Conservation (phyloP, 1,140 invertebrate genomes). For the Samia ricini region DNA sequence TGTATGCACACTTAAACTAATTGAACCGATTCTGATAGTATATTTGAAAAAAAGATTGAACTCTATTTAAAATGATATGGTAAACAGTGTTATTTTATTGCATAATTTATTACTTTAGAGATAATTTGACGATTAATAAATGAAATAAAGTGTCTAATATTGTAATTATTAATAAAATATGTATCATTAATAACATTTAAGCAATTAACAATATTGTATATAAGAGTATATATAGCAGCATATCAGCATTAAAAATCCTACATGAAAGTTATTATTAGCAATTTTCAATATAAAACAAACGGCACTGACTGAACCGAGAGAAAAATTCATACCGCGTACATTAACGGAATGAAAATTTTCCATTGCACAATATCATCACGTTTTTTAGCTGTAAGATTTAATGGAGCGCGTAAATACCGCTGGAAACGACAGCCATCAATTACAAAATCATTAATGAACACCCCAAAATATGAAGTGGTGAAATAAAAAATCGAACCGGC, state of each 20-base stretch:
- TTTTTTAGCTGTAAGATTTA: constrained; percentile 18
- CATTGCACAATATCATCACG: neutral
- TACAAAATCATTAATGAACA: constrained; percentile 62
- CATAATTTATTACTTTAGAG: no score
- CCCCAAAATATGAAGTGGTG: constrained; percentile 51
- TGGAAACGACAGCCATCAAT: constrained; percentile 52
- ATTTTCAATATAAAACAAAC: neutral
- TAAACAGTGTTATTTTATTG: no score
- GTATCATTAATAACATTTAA: no score
- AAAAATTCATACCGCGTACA: neutral
- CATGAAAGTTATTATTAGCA: neutral
- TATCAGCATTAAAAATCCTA: neutral
- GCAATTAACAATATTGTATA: no score
- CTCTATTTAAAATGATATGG: no score
- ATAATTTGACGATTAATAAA: no score
- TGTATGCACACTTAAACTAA: no score
- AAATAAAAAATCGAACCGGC: constrained; percentile 40
- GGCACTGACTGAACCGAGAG: neutral
- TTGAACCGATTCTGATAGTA: no score
- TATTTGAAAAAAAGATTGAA: no score
- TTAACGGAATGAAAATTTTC: constrained; percentile 1
- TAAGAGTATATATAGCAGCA: no score
- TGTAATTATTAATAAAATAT: no score
- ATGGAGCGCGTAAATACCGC: constrained; percentile 40
- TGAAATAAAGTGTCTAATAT: no score